phyloP scores from a whole-genome alignment of 2,113 vertebrate genomes.

The Datnioides undecimradiatus region DNA sequence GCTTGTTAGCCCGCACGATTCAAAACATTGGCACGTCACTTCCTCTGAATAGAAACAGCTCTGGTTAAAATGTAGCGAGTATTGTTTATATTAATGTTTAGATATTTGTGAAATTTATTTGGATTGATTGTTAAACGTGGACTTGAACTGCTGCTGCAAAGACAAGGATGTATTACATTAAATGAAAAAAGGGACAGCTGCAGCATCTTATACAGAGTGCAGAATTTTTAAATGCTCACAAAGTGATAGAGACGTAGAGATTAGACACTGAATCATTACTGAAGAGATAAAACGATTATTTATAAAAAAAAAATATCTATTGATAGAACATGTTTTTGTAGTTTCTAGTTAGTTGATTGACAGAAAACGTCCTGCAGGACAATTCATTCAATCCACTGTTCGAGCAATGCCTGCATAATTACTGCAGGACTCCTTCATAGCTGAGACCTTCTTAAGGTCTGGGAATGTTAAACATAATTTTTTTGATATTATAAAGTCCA shows the following conservation, averaged over 20 bases:
- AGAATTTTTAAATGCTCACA: no score
- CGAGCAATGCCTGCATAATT: not conserved
- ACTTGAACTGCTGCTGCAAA: not conserved
- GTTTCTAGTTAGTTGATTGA: not conserved
- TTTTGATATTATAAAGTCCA: not conserved
- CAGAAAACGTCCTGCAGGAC: not conserved
- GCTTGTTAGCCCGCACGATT: constrained; percentile 71
- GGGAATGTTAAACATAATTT: not conserved
- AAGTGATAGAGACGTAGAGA: not conserved
- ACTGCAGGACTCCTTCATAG: not conserved
- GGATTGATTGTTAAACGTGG: not conserved
- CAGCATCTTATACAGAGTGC: no score
- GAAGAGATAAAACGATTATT: not conserved
- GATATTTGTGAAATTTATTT: not conserved
- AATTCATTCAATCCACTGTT: not conserved
- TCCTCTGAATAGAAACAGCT: constrained; percentile 67
- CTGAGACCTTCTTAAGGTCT: not conserved
- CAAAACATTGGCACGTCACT: constrained; percentile 81
- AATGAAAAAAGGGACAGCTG: not conserved
- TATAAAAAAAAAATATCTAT: no score
- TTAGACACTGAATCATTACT: not conserved
- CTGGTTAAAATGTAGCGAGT: not conserved
- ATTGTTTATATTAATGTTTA: not conserved
- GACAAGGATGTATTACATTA: not conserved
- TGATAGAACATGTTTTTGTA: not conserved